These are phyloP conservation scores for Onychorhynchus coronatus DNA, from an alignment of 2,113 vertebrate genomes.

Conservation along the genomic window DNA sequence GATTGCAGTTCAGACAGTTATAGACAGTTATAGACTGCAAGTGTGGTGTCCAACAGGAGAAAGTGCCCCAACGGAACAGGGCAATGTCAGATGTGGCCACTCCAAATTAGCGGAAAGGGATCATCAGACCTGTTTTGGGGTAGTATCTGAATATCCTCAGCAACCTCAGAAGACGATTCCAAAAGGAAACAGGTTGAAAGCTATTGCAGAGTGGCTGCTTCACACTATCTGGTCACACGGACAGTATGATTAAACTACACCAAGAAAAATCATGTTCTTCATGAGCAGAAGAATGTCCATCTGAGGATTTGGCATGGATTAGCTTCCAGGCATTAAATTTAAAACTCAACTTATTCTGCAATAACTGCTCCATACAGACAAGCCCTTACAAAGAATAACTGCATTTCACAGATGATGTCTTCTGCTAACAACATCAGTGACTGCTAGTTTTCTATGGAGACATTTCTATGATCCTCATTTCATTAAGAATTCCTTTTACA, in stretches of 20 bases:
- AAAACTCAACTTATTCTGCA: not conserved
- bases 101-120: not conserved
- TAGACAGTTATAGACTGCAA: not conserved
- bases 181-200: not conserved
- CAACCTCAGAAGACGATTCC: not conserved
- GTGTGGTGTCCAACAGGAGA: not conserved
- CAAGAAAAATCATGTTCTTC: not conserved
- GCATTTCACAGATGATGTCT: constrained; percentile 25
- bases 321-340: not conserved
- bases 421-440: constrained; percentile 25
- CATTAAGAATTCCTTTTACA: not conserved
- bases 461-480: not conserved
- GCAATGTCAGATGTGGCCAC: not conserved
- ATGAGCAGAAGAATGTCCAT: not conserved
- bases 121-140: not conserved
- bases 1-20: too few species aligned
- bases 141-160: not conserved
- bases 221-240: not conserved
- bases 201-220: not conserved
- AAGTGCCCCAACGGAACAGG: not conserved
- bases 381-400: not conserved
- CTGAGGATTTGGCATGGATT: not conserved
- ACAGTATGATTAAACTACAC: not conserved
- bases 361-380: not conserved
- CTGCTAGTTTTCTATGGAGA: constrained; percentile 33